Conservation (phyloP, 2,797 vertebrate genomes). For the Artibeus jamaicensis region DNA sequence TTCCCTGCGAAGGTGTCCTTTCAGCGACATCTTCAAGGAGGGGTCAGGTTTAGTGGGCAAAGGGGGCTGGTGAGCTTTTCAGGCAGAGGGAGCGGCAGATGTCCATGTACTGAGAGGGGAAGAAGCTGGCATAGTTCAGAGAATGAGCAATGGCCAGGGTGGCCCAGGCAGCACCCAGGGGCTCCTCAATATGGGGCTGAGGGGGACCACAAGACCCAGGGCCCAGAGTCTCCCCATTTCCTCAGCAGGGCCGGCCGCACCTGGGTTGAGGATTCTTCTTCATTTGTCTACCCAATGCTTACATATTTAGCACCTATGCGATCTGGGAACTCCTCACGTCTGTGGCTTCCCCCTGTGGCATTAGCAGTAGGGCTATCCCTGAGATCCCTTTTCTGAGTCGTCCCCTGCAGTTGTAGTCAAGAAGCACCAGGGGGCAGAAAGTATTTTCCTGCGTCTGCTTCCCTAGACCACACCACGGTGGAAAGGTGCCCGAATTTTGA, state of each 20-base stretch:
- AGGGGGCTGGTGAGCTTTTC: neutral
- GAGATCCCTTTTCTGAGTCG: neutral
- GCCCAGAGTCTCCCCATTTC: neutral
- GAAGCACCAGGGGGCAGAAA: constrained; percentile 65
- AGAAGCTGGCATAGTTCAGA: neutral
- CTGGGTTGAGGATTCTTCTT: neutral
- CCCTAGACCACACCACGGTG: neutral
- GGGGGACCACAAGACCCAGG: neutral
- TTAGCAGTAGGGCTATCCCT: neutral
- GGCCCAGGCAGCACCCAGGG: too few relatives aligned
- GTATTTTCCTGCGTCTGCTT: neutral
- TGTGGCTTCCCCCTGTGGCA: neutral
- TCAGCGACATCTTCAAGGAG: neutral
- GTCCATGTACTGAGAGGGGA: neutral
- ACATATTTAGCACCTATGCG: neutral
- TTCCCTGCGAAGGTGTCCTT: neutral
- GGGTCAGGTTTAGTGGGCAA: neutral
- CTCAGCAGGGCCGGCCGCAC: neutral
- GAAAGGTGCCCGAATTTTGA: neutral
- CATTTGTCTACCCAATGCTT: neutral
- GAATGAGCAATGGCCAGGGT: neutral
- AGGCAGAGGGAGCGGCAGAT: neutral
- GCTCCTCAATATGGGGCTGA: neutral
- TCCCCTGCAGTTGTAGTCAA: neutral
- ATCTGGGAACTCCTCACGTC: neutral